A percentile compares a stretch with the other conserved stretches of the same genome.
Conservation (phyloP, 2,797 vertebrate species). For the Orientallactaga sibirica region DNA sequence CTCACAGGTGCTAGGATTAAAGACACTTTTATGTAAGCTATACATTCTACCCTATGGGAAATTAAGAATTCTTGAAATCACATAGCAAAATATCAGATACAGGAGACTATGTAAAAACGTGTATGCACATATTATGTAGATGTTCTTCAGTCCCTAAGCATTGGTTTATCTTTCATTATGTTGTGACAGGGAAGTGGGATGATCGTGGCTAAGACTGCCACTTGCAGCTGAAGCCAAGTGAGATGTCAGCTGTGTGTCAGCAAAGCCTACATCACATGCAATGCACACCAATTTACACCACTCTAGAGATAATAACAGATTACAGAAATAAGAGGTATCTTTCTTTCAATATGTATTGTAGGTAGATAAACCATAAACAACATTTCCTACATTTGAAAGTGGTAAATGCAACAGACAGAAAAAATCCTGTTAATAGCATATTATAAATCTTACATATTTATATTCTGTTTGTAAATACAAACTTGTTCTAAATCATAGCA, state of each 20-base stretch:
- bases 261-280: neutral
- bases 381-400: slow-evolving; percentile 67
- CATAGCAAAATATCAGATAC: neutral
- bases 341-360: slow-evolving; percentile 51
- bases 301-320: slow-evolving; percentile 35
- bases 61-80: neutral
- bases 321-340: slow-evolving; percentile 58
- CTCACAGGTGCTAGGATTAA: neutral
- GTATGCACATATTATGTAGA: neutral
- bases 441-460: slow-evolving; percentile 53
- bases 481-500: slow-evolving; percentile 43
- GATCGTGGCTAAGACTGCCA: neutral
- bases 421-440: slow-evolving; percentile 44
- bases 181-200: neutral
- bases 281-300: neutral
- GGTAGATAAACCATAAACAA: slow-evolving; percentile 53
- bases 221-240: slow-evolving; percentile 16
- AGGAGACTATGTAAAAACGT: neutral
- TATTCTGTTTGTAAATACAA: slow-evolving; percentile 64
- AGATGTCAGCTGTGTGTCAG: neutral
- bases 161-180: neutral
- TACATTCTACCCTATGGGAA: neutral
- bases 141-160: neutral
- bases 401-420: slow-evolving; percentile 68
- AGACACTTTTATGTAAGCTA: neutral